phyloP scores from a whole-genome alignment of 2,888 invertebrate genomes.

The Drosophila monieri region DNA sequence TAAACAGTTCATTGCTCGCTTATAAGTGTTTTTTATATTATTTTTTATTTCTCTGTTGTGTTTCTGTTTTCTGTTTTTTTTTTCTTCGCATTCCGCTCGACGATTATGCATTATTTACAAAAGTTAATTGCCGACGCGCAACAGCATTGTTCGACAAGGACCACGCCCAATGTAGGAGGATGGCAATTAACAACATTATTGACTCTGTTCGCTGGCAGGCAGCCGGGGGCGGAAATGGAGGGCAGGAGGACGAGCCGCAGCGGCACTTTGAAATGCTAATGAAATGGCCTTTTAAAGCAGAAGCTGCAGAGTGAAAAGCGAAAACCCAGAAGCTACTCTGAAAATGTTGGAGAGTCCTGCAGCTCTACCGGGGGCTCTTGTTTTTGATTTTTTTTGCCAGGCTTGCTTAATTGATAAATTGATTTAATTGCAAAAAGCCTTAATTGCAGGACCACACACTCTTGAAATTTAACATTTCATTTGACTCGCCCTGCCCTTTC shows the following conservation, averaged over 20 bases:
- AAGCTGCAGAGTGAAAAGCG: neutral
- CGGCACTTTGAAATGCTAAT: conserved; percentile 77
- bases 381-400: conserved; percentile 13
- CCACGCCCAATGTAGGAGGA: conserved; percentile 48
- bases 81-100: conserved; percentile 48
- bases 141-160: conserved; percentile 53
- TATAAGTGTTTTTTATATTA: conserved; percentile 9
- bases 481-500: conserved; percentile 5
- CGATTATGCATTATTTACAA: conserved; percentile 78
- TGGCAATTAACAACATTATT: conserved; percentile 75
- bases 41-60: conserved; percentile 13
- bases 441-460: conserved; percentile 62
- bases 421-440: conserved; percentile 73
- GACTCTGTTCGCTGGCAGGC: conserved; percentile 50
- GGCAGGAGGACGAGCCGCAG: conserved; percentile 20
- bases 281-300: conserved; percentile 73
- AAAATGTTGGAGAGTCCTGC: conserved; percentile 18
- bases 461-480: conserved; percentile 60
- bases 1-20: conserved; percentile 48
- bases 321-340: conserved; percentile 12
- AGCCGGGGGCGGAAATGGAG: neutral
- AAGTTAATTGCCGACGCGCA: conserved; percentile 72
- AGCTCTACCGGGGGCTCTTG: conserved; percentile 10
- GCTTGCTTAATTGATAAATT: conserved; percentile 73
- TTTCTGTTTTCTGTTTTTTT: conserved; percentile 9